A percentile compares a stretch with the other conserved stretches of the same genome.
These are phyloP conservation scores for Myotis daubentonii DNA, from an alignment of 2,797 vertebrate species.

Conservation along the genomic window DNA sequence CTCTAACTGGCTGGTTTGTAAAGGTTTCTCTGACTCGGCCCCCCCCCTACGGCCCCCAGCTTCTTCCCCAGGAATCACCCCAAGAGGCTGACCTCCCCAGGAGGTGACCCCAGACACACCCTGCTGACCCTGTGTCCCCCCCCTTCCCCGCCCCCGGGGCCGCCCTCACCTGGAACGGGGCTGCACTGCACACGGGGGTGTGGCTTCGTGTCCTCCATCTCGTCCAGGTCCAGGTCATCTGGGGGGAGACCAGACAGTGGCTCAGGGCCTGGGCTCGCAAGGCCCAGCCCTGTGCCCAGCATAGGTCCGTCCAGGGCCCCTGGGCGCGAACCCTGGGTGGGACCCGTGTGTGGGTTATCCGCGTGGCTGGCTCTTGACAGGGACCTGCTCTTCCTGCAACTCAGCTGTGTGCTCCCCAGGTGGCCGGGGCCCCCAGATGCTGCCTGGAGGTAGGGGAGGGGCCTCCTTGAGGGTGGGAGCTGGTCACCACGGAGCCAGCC, in stretches of 20 bases:
- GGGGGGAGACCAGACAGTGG: conserved; percentile 25
- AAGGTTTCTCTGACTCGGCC: background rate
- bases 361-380: background rate
- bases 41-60: background rate
- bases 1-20: background rate
- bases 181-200: conserved; percentile 93
- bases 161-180: conserved; percentile 91
- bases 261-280: background rate
- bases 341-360: background rate
- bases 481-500: background rate
- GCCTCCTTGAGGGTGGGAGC: background rate
- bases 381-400: background rate
- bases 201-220: conserved; percentile 93
- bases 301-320: background rate
- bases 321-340: background rate
- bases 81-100: background rate
- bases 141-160: accelerated
- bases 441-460: background rate
- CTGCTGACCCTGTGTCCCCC: background rate
- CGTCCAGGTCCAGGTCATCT: conserved; percentile 95
- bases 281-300: no score
- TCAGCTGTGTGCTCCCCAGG: background rate
- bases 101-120: background rate
- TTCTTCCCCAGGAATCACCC: background rate
- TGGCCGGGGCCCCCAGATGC: accelerated